These are phyloP conservation scores for Ploceus nigricollis DNA, from an alignment of 2,113 vertebrate species.

Conservation along the genomic window DNA sequence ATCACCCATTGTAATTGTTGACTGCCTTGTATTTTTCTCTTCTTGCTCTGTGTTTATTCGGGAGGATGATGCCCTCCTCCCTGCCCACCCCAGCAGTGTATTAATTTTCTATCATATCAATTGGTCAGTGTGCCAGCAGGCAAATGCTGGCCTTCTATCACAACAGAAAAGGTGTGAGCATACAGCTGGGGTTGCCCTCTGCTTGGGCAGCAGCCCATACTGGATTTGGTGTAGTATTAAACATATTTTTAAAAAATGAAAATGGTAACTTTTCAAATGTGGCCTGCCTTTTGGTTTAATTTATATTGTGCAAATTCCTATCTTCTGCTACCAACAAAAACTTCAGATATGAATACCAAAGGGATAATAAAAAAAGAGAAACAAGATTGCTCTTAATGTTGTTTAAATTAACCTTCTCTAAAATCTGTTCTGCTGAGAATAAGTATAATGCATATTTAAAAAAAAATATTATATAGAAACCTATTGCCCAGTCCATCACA, in stretches of 20 bases:
- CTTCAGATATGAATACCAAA: neutral
- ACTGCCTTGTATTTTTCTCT: neutral
- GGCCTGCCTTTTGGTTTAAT: neutral
- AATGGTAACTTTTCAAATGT: neutral
- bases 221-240: neutral
- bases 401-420: neutral
- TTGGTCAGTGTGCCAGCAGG: neutral
- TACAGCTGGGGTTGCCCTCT: neutral
- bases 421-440: neutral
- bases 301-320: neutral
- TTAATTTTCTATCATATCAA: neutral
- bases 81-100: neutral
- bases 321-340: neutral
- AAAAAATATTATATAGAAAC: neutral
- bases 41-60: neutral
- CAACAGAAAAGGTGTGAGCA: neutral
- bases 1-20: neutral
- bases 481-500: neutral
- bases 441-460: neutral
- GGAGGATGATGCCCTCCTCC: neutral
- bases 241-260: neutral
- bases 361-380: neutral
- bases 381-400: neutral
- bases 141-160: neutral
- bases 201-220: neutral